phyloP scores from a whole-genome alignment of 2,888 invertebrate genomes.

The Plagodis dolabraria region DNA sequence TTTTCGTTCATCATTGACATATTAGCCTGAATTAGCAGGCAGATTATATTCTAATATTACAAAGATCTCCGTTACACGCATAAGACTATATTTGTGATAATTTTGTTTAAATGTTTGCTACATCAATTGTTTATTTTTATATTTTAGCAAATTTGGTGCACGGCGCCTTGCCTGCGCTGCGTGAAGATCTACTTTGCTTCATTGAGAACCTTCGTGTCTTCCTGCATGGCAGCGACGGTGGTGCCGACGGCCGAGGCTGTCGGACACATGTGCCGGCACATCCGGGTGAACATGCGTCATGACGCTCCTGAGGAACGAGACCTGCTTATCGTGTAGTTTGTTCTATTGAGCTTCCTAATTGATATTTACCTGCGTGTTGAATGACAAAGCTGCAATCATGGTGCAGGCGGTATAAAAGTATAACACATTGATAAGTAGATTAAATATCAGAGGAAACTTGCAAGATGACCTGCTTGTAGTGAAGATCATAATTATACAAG shows the following conservation, averaged over 20 bases:
- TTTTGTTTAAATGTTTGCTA: not conserved
- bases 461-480: no score
- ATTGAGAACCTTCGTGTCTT: slow-evolving; percentile 82
- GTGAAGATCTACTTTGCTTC: slow-evolving; percentile 88
- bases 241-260: slow-evolving; percentile 86
- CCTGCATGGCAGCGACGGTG: slow-evolving; percentile 86
- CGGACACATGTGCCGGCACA: slow-evolving; percentile 86
- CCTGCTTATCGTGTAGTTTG: slow-evolving; percentile 61
- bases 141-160: slow-evolving; percentile 89
- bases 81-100: no score
- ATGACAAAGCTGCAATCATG: no score
- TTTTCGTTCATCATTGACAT: no score
- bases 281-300: slow-evolving; percentile 83
- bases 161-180: slow-evolving; percentile 87
- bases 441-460: no score
- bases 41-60: no score
- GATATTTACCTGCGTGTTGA: no score
- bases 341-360: not conserved
- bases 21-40: no score
- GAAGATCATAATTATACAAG: no score
- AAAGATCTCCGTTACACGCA: no score
- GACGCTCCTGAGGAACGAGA: slow-evolving; percentile 81
- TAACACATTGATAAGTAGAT: no score
- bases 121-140: slow-evolving; percentile 1
- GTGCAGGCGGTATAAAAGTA: no score